Conservation (phyloP, 2,797 vertebrate genomes). For the Gallinago solitaria region DNA sequence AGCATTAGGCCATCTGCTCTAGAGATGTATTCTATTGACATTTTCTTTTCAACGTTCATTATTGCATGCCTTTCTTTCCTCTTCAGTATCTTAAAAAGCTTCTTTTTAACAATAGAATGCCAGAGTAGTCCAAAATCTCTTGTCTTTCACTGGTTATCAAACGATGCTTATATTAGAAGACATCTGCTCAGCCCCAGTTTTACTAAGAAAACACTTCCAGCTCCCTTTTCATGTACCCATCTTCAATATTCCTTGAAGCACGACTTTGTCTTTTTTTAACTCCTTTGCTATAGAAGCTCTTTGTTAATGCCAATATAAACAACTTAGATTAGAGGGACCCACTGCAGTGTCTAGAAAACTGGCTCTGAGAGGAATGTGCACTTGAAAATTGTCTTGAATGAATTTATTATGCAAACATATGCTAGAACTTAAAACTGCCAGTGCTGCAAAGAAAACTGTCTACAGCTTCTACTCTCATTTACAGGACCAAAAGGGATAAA, state of each 20-base stretch:
- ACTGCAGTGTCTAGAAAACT: constrained; percentile 38
- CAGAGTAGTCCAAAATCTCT: neutral
- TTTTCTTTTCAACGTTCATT: neutral
- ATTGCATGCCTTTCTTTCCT: neutral
- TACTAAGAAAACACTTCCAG: neutral
- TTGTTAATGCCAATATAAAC: constrained; percentile 3
- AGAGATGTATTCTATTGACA: neutral
- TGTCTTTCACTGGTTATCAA: neutral
- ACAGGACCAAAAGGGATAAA: neutral
- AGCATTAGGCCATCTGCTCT: neutral
- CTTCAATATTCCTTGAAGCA: constrained; percentile 8
- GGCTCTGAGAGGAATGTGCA: constrained; percentile 19
- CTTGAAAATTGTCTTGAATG: constrained; percentile 37
- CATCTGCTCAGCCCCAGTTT: neutral
- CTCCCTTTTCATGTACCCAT: neutral
- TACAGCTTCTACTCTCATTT: neutral
- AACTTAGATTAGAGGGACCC: constrained; percentile 24
- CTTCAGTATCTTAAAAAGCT: neutral
- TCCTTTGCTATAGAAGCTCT: neutral
- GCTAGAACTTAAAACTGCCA: constrained; percentile 38
- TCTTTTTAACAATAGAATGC: neutral
- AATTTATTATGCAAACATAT: constrained; percentile 54
- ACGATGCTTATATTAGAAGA: neutral
- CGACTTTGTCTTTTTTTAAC: neutral
- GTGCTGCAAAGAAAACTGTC: constrained; percentile 13